Evolutionary conservation across 2,888 invertebrate species (phyloP).

Genomic region (Corbicula japonica): DNA sequence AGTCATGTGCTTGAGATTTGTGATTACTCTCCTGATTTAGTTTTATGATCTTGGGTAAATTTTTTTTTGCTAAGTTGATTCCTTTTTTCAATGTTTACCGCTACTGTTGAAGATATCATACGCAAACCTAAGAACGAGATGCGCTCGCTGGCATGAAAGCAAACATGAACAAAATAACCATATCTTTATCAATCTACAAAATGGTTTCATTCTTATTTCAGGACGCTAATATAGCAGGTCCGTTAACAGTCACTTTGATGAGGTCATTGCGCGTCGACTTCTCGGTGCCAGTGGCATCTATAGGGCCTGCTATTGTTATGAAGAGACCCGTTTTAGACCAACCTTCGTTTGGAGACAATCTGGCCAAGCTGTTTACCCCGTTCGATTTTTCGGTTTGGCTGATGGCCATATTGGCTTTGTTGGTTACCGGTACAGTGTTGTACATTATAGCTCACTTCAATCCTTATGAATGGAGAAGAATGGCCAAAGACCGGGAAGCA

Average conservation of each 20-base stretch:
- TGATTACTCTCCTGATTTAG: too few species aligned
- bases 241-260: conserved; percentile 71
- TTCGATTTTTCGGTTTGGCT: conserved; percentile 79
- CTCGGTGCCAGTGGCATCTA: conserved; percentile 73
- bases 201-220: too few species aligned
- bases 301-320: conserved; percentile 74
- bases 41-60: too few species aligned
- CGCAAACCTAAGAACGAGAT: too few species aligned
- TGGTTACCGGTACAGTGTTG: conserved; percentile 76
- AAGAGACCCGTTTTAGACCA: conserved; percentile 60
- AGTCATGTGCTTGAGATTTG: too few species aligned
- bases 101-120: too few species aligned
- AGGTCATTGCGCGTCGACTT: conserved; percentile 72
- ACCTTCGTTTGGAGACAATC: conserved; percentile 68
- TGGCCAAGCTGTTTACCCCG: conserved; percentile 72
- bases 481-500: conserved; percentile 78
- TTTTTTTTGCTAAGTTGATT: too few species aligned
- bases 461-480: conserved; percentile 81
- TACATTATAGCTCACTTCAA: conserved; percentile 79
- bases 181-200: too few species aligned
- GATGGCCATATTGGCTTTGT: conserved; percentile 72
- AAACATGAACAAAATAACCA: too few species aligned
- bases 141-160: too few species aligned
- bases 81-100: too few species aligned
- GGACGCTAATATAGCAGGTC: conserved; percentile 75